Percentiles rank a stretch among this genome's conserved stretches.
Evolutionary conservation across 2,888 invertebrate species (phyloP).

Genomic region (Idaea dimidiata): DNA sequence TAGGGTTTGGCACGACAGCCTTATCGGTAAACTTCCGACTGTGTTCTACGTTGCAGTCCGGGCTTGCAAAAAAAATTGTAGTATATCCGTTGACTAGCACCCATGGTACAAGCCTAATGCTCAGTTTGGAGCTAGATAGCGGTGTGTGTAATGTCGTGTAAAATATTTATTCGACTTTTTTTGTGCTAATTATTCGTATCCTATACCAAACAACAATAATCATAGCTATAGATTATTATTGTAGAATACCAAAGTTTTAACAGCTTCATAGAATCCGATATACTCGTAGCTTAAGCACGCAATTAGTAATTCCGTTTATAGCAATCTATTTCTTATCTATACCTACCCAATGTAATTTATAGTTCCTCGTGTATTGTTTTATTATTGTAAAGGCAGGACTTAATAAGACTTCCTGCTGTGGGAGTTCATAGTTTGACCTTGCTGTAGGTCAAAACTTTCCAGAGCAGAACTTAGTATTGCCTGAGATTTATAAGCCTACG

Average conservation of each 20-base stretch:
- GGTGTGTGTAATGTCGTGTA: too few species aligned
- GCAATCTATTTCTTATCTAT: not conserved
- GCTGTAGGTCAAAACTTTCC: not conserved
- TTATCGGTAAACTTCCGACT: too few species aligned
- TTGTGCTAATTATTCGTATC: too few species aligned
- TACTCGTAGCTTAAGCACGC: not conserved
- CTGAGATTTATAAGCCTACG: not conserved
- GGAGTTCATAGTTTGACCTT: not conserved
- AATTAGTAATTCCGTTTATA: not conserved
- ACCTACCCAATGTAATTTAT: not conserved
- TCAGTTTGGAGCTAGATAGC: too few species aligned
- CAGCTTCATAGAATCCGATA: not conserved
- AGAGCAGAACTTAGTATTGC: not conserved
- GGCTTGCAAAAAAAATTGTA: too few species aligned
- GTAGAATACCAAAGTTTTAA: not conserved
- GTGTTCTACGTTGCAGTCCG: too few species aligned
- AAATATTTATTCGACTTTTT: too few species aligned
- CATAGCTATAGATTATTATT: constrained; percentile 11
- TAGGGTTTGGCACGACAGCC: too few species aligned
- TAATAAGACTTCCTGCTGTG: not conserved
- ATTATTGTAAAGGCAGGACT: not conserved
- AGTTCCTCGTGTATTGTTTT: not conserved
- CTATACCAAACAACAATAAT: too few species aligned
- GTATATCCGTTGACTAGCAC: too few species aligned
- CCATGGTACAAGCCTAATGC: too few species aligned